These are phyloP conservation scores for Taeniopygia guttata DNA, from an alignment of 2,797 vertebrate species.

Conservation along the genomic window DNA sequence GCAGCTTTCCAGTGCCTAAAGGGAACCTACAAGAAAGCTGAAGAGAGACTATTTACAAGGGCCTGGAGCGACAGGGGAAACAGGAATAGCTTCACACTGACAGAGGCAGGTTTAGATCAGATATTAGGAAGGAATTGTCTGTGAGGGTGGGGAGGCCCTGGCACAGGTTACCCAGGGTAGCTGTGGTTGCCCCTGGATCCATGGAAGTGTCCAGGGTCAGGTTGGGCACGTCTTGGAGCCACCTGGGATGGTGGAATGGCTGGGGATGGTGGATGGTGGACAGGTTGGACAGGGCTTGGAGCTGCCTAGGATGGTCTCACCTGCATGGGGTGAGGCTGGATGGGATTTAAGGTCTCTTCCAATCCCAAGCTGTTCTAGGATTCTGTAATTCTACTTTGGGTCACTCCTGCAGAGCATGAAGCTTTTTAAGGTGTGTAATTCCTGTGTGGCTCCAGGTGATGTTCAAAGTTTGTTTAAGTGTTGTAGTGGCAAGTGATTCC, in stretches of 20 bases:
- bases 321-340: neutral
- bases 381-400: neutral
- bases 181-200: neutral
- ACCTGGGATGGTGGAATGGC: neutral
- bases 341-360: neutral
- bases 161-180: neutral
- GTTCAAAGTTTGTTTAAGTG: neutral
- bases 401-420: rapidly evolving
- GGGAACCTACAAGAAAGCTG: neutral
- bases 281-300: neutral
- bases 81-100: neutral
- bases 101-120: neutral
- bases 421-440: neutral
- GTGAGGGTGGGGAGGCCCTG: neutral
- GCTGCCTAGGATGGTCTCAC: no score
- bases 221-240: neutral
- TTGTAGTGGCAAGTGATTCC: rapidly evolving
- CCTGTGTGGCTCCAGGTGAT: neutral
- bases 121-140: neutral
- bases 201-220: neutral
- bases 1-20: neutral
- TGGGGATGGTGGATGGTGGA: no score
- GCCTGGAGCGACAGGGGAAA: neutral
- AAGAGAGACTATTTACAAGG: neutral
- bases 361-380: neutral